Conservation (phyloP, 64 coral and sea anemone genomes). For the Acropora yongei region DNA sequence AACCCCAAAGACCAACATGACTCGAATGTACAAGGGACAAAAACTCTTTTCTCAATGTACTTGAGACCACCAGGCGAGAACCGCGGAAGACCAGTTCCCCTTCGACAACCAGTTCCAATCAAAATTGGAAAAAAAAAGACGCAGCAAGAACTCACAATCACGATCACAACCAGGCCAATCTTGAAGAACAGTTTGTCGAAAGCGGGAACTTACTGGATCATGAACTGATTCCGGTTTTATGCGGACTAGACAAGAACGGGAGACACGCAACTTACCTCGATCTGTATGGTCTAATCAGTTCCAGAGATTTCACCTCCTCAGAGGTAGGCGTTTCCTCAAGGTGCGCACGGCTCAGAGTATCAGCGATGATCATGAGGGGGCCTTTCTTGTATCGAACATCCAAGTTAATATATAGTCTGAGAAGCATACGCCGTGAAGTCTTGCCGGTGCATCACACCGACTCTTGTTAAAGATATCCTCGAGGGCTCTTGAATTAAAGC, state of each 20-base stretch:
- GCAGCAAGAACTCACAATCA: neutral
- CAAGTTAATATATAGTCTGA: neutral
- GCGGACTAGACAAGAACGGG: neutral
- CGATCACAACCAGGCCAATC: neutral
- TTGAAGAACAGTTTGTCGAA: neutral
- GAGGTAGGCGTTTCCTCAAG: neutral
- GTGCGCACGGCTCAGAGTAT: neutral
- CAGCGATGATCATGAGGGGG: neutral
- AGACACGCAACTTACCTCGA: too few species aligned
- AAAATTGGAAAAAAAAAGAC: neutral
- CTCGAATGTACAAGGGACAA: too few species aligned
- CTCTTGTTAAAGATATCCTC: too few species aligned
- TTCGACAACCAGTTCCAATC: neutral
- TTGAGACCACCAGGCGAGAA: neutral
- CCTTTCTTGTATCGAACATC: neutral
- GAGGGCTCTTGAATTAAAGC: too few species aligned
- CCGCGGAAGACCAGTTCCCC: neutral
- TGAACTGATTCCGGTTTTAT: neutral
- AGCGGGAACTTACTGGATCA: neutral
- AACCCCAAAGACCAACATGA: too few species aligned
- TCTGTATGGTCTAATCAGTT: neutral
- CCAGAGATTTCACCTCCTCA: neutral
- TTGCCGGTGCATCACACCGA: neutral
- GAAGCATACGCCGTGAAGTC: neutral
- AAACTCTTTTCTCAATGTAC: neutral